Conservation (phyloP, 2,113 vertebrate species). For the Oncorhynchus nerka region DNA sequence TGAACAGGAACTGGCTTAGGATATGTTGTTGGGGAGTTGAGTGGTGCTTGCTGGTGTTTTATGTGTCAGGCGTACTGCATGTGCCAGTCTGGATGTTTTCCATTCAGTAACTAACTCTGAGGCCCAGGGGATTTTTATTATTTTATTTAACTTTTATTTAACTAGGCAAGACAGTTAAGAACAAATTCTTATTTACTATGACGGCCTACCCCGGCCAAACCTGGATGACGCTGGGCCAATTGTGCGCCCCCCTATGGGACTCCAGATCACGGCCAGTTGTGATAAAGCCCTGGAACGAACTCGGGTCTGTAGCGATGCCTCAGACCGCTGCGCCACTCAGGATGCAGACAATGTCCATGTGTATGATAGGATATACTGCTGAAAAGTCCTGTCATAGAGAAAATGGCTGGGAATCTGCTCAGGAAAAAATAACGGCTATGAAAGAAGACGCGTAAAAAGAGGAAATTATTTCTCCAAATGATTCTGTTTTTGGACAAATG, state of each 20-base stretch:
- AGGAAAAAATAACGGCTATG: not conserved
- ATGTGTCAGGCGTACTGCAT: not conserved
- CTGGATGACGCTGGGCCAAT: too few species aligned
- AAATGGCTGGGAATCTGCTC: not conserved
- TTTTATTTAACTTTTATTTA: not conserved
- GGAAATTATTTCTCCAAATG: not conserved
- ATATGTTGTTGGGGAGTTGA: slow-evolving; percentile 7
- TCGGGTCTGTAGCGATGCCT: too few species aligned
- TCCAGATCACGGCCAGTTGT: too few species aligned
- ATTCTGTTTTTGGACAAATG: not conserved
- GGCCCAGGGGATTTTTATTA: not conserved
- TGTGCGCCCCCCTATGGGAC: too few species aligned
- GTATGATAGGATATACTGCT: slow-evolving; percentile 1
- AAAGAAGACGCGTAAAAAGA: not conserved
- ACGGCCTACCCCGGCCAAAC: too few species aligned
- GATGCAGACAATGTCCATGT: slow-evolving; percentile 3
- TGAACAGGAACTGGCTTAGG: not conserved
- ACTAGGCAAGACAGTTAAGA: not conserved
- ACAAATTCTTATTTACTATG: too few species aligned
- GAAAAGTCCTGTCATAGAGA: not conserved
- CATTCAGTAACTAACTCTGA: not conserved
- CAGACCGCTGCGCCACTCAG: too few species aligned
- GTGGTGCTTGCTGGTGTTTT: slow-evolving; percentile 13
- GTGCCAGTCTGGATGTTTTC: slow-evolving; percentile 22
- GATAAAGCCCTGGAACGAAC: too few species aligned